Conservation (phyloP, 2,797 vertebrate genomes). For the Cygnus olor region DNA sequence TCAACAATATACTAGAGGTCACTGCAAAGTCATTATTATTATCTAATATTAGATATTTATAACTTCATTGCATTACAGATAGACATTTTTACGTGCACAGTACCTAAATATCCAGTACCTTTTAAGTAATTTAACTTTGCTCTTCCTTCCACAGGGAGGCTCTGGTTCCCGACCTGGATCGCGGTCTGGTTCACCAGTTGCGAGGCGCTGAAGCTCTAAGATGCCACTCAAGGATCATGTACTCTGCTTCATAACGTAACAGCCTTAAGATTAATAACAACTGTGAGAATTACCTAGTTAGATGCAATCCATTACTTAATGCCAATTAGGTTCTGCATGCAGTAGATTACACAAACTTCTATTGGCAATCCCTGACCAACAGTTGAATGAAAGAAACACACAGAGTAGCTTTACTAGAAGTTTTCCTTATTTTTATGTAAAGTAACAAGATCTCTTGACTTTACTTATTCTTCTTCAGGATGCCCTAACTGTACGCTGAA, state of each 20-base stretch:
- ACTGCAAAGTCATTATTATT: not conserved
- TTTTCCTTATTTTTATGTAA: conserved; percentile 49
- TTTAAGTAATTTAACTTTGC: conserved; percentile 2
- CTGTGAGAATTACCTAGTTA: conserved; percentile 75
- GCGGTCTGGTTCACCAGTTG: conserved; percentile 88
- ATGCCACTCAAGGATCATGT: not conserved
- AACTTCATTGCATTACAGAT: not conserved
- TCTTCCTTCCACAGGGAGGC: conserved; percentile 82
- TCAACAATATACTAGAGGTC: not conserved
- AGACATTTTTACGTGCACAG: not conserved
- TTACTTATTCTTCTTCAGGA: conserved; percentile 33
- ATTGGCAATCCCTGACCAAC: conserved; percentile 68
- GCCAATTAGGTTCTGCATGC: conserved; percentile 71
- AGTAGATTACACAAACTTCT: conserved; percentile 52
- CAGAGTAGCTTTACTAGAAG: conserved; percentile 41
- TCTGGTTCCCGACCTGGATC: conserved; percentile 78
- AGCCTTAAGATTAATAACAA: conserved; percentile 77
- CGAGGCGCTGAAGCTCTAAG: conserved; percentile 88
- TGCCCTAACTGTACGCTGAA: conserved; percentile 51
- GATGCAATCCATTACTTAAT: conserved; percentile 81
- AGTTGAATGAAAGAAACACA: conserved; percentile 58
- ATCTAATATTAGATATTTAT: not conserved
- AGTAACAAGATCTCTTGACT: conserved; percentile 38
- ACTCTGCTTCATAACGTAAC: conserved; percentile 78
- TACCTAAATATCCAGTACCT: not conserved